Base-by-base conservation (phyloP, 2,797 vertebrate species). In the Sebastes dallii region DNA sequence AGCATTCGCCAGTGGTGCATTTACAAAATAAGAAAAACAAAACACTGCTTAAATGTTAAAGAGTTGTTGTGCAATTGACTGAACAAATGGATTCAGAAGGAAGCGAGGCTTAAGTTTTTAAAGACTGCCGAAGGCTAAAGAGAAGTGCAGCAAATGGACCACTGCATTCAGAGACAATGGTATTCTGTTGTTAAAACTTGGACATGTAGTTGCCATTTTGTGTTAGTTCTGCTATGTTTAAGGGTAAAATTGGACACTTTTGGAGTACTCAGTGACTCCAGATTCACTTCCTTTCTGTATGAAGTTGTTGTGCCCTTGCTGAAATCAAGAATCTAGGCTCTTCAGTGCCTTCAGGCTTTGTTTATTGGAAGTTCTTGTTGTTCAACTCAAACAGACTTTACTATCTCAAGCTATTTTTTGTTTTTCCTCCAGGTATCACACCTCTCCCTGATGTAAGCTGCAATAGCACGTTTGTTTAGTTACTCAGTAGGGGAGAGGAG, bases 81-180 rank as follows among this genome's bases (percentile, higher is more conserved):
- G 76, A 86, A 84, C 74, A 71, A 70, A 81, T 77, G 72, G 69
- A 77, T 80, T 78, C 13, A 55, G 67, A 52, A 39, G 72, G 67
- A 80, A 75, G 59, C 14, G 32, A 72, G 52, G 75, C 55, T 82
- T 42, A 54, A 36, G 67, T 82, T 85, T 80, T 29, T 66, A 72
- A 60, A 66, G 68, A 75, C 27, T 77, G 82, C 80, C 64, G 0
- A 27, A 68, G 81, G 81, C 67, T 32, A 39, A 29, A 70, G 64
- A 75, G 42, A 69, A 83, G 55, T 29, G 64, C 8, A 42, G 72
- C 72, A 81, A 85, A 87, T 73, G 68, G 74, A 60, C 70, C 64
- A 1, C 10, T 30, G 16, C 70, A 77, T 72, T 72, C 60, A 69
- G 1, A 77, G 65, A 72, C 52, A 22, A 24, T 36, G n/a, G 8